Base-by-base conservation (phyloP, 1,140 invertebrate species). In the Zaprionus capensis region DNA sequence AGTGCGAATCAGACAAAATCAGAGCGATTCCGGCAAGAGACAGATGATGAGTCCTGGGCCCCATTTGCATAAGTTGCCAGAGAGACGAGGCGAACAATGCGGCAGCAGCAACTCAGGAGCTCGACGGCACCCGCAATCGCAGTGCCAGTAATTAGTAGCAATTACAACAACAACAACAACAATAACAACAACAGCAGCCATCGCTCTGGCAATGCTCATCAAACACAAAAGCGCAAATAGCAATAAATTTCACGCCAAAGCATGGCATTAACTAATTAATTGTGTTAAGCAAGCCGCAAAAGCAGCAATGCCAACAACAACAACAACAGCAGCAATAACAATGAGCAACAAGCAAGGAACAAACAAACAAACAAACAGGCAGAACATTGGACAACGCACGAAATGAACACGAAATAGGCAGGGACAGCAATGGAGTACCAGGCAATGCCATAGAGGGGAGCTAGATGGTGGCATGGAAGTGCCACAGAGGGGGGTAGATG, bases 191-290 rank as follows among this genome's bases (percentile, higher is more conserved):
- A n/a, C 12, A 71, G 11, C 26, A 34, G 11, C 46, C 12, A 11
- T 9, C 44, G 12, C 38, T 56, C 64, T 38, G 57, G 49, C 70
- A 64, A 65, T 49, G 59, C 82, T 85, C 82, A 70, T 85, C 82
- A 80, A 82, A 77, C 63, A 69, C 72, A 77, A 78, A 72, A 85
- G 78, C 72, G 44, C 77, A 78, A 88, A 83, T 88, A 78, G 84
- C 84, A 87, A 87, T 87, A 87, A 87, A 87, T 87, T 83, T 88
- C 64, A 81, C 84, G 76, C 83, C 80, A 83, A 71, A 84, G 78
- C 83, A 71, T 81, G 84, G 79, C 84, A 87, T 83, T 88, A 87
- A 88, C 84, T 87, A 87, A 88, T 87, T 88, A 87, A 87, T 88
- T 87, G 84, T 88, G 78, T 82, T 82, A 86, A 83, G 84, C 73